Conservation (phyloP, 2,797 vertebrate genomes). For the Oreochromis mossambicus region DNA sequence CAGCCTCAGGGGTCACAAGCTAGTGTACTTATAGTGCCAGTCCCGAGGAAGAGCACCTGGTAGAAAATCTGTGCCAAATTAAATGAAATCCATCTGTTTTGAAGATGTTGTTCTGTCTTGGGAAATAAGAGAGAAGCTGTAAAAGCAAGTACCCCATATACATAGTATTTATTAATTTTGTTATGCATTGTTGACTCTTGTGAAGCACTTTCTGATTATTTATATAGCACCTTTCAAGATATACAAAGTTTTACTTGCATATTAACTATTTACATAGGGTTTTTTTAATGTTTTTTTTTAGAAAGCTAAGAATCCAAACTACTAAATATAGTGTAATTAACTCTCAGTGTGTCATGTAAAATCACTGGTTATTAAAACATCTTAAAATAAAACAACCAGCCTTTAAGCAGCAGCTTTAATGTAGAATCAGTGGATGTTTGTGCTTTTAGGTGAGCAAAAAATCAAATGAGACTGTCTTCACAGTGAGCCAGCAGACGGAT, state of each 20-base stretch:
- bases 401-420: background rate
- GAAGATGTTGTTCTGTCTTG: background rate
- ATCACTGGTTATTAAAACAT: background rate
- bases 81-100: too few species aligned
- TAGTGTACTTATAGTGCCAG: background rate
- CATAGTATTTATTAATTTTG: background rate
- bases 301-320: background rate
- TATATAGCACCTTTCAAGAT: too few species aligned
- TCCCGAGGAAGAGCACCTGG: background rate
- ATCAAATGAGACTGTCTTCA: background rate
- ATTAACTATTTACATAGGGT: background rate
- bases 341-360: background rate
- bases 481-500: background rate
- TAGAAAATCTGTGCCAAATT: background rate
- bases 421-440: background rate
- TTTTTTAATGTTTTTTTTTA: rapidly evolving
- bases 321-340: background rate
- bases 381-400: background rate
- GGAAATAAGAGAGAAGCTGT: background rate
- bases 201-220: background rate
- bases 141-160: background rate
- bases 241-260: background rate
- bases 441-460: background rate
- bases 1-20: background rate
- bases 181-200: background rate